These are phyloP conservation scores for Dicerorhinus sumatrensis DNA, from an alignment of 2,113 vertebrate species.

Conservation along the genomic window DNA sequence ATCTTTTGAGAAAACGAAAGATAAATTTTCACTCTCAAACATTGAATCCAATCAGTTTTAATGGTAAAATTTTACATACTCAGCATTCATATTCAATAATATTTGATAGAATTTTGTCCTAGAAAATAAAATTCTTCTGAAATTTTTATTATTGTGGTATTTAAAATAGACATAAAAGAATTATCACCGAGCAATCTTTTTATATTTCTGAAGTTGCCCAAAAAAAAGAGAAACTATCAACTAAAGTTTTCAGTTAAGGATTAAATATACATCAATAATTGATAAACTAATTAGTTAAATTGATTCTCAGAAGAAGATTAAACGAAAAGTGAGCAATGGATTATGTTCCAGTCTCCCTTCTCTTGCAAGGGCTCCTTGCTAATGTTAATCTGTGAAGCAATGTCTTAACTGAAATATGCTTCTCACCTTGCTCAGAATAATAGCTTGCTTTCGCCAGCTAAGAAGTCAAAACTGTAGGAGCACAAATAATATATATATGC, in stretches of 20 bases:
- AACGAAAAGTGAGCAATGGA: background rate
- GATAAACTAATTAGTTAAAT: background rate
- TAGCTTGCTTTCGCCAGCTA: background rate
- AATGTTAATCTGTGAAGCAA: background rate
- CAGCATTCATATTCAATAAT: background rate
- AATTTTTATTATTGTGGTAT: conserved; percentile 2
- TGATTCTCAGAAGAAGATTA: background rate
- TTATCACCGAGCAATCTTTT: background rate
- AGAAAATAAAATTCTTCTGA: background rate
- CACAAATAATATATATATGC: background rate
- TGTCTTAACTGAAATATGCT: background rate
- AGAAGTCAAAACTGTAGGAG: background rate
- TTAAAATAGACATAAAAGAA: background rate
- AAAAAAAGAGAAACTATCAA: background rate
- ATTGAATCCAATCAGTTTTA: background rate
- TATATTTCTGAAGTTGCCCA: background rate
- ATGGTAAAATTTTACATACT: background rate
- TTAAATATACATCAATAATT: background rate
- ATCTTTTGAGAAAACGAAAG: background rate
- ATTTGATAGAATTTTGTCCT: background rate
- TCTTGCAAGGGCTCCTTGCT: background rate
- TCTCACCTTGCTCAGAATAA: background rate
- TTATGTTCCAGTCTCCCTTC: background rate
- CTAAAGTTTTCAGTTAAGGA: background rate
- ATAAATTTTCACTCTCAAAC: background rate